These are phyloP conservation scores for Drosophila pseudoobscura DNA, from an alignment of 1,140 invertebrate genomes.

Conservation along the genomic window DNA sequence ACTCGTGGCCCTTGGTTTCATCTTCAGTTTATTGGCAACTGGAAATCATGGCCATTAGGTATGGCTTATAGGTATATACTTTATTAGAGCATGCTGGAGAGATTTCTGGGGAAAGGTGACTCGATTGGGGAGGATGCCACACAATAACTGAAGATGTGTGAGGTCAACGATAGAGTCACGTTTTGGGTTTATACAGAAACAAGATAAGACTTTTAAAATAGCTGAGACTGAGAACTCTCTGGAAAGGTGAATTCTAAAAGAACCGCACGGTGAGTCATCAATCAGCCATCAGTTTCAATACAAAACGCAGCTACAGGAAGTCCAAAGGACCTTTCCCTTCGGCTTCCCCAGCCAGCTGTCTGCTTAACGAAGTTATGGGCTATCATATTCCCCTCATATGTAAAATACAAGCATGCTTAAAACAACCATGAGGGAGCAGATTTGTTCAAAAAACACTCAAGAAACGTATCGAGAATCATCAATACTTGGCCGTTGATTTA, in stretches of 20 bases:
- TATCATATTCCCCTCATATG: too few relatives aligned
- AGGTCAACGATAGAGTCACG: conserved; percentile 42
- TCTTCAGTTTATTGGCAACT: conserved; percentile 21
- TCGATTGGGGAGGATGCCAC: conserved; percentile 1
- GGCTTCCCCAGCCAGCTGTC: conserved; percentile 31
- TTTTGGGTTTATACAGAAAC: conserved; percentile 45
- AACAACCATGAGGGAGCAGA: conserved; percentile 72
- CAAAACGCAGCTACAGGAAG: conserved; percentile 37
- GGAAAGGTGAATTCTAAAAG: conserved; percentile 5
- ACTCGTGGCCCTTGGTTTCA: conserved; percentile 3
- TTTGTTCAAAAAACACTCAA: conserved; percentile 45
- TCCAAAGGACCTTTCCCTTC: conserved; percentile 35
- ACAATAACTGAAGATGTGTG: conserved; percentile 30
- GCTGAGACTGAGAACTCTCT: conserved; percentile 32
- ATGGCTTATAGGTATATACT: conserved; percentile 25
- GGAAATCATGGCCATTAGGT: conserved; percentile 30
- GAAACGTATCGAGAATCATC: conserved; percentile 69
- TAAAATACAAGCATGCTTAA: conserved; percentile 30
- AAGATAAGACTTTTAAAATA: conserved; percentile 45
- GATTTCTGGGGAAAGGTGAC: conserved; percentile 26
- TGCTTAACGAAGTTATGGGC: too few relatives aligned
- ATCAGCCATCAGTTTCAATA: conserved; percentile 14
- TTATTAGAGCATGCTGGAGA: conserved; percentile 29
- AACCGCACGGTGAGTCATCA: conserved; percentile 30
- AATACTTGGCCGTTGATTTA: conserved; percentile 70